A percentile compares a stretch with the other conserved stretches of the same genome.
phyloP scores from a whole-genome alignment of 1,140 invertebrate species.

The Platorchestia sp. region DNA sequence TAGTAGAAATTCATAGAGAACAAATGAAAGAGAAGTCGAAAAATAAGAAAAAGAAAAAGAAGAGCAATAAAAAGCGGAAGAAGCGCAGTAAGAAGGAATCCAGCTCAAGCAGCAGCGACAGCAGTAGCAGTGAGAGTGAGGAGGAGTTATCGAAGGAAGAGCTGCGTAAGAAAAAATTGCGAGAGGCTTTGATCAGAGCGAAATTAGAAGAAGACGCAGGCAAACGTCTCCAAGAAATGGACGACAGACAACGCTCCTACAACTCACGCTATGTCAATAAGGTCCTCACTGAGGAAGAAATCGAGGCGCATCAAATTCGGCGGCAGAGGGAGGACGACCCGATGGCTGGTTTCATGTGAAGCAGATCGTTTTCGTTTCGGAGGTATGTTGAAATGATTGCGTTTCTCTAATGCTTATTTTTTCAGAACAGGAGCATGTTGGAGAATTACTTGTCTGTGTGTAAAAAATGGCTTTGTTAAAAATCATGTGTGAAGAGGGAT shows the following conservation, averaged over 20 bases:
- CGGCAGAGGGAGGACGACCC: slow-evolving; percentile 89
- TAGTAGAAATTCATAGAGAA: slow-evolving; percentile 67
- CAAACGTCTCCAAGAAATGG: slow-evolving; percentile 79
- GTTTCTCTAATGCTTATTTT: no score
- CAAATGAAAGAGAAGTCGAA: slow-evolving; percentile 76
- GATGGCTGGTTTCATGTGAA: slow-evolving; percentile 76
- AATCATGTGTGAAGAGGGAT: no score
- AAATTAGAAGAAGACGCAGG: slow-evolving; percentile 77
- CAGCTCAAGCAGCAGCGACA: slow-evolving; percentile 59
- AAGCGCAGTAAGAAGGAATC: slow-evolving; percentile 44
- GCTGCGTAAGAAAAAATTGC: slow-evolving; percentile 72
- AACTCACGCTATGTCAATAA: slow-evolving; percentile 86
- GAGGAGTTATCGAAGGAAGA: slow-evolving; percentile 72
- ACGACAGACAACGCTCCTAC: slow-evolving; percentile 92
- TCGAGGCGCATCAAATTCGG: slow-evolving; percentile 94
- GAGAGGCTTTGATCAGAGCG: slow-evolving; percentile 79
- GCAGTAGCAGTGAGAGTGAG: slow-evolving; percentile 71
- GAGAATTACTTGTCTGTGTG: no score
- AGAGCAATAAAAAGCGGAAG: slow-evolving; percentile 73
- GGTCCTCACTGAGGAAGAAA: slow-evolving; percentile 89
- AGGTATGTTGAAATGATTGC: background rate
- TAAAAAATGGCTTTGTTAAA: no score
- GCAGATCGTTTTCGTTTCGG: background rate
- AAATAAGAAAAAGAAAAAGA: slow-evolving; percentile 79
- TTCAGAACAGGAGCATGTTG: no score